Conservation (phyloP, 2,113 vertebrate genomes). For the Xyliphius kryptos region DNA sequence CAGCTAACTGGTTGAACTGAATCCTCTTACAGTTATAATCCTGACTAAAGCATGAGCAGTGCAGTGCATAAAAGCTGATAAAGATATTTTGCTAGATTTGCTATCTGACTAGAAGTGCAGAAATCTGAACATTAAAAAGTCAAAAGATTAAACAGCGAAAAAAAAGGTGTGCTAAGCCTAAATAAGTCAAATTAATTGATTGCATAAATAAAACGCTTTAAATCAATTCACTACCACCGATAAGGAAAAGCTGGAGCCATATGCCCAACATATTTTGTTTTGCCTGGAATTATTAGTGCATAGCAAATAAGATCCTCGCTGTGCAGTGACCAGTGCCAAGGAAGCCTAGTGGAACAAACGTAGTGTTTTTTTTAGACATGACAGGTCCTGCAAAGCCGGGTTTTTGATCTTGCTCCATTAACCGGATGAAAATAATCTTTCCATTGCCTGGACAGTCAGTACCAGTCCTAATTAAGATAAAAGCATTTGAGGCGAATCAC, state of each 20-base stretch:
- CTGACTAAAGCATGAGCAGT: conserved; percentile 50
- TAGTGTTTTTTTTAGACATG: conserved; percentile 31
- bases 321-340: conserved; percentile 26
- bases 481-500: conserved; percentile 40
- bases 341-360: conserved; percentile 37
- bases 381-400: conserved; percentile 29
- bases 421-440: conserved; percentile 46
- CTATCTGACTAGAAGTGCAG: neutral
- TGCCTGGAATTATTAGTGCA: conserved; percentile 39
- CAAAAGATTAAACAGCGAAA: conserved; percentile 3
- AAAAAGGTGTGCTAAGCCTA: too few species aligned
- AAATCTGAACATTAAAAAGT: conserved; percentile 4
- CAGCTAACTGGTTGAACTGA: conserved; percentile 53
- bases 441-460: conserved; percentile 42
- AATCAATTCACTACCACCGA: too few species aligned
- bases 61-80: conserved; percentile 2
- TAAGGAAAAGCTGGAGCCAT: neutral
- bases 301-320: conserved; percentile 29
- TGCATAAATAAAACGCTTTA: too few species aligned
- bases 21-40: conserved; percentile 67
- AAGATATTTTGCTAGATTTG: conserved; percentile 3
- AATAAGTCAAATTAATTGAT: too few species aligned
- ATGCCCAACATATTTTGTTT: conserved; percentile 21
- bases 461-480: conserved; percentile 51
- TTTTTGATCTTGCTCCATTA: conserved; percentile 46